A percentile compares a stretch with the other conserved stretches of the same genome.
These are phyloP conservation scores for Cochlearius cochlearius DNA, from an alignment of 2,113 vertebrate genomes.

Conservation along the genomic window DNA sequence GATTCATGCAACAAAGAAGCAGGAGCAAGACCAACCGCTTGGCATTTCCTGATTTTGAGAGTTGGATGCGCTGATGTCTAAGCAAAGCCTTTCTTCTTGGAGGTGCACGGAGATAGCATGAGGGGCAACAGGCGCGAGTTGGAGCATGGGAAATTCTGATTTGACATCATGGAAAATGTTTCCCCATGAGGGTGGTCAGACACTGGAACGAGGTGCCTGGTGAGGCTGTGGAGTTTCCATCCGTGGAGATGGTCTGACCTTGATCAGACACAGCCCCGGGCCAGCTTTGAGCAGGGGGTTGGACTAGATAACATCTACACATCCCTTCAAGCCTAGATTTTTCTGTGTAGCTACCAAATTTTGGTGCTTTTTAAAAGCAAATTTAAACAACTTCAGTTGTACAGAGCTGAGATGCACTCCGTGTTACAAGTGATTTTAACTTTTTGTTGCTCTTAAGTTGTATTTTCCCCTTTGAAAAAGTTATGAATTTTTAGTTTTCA, in stretches of 20 bases:
- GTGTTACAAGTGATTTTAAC: neutral
- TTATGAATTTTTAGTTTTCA: neutral
- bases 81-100: neutral
- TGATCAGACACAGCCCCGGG: neutral
- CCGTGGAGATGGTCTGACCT: neutral
- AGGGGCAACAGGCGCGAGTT: accelerated
- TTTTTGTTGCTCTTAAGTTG: neutral
- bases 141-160: neutral
- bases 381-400: neutral
- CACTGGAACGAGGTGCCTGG: neutral
- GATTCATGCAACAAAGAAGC: neutral
- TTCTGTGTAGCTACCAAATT: neutral
- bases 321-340: neutral
- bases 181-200: neutral
- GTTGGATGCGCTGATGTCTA: neutral
- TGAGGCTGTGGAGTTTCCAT: neutral
- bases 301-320: neutral
- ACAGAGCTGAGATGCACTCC: neutral
- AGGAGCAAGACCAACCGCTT: neutral
- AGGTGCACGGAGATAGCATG: accelerated
- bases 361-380: neutral
- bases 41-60: neutral
- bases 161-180: neutral
- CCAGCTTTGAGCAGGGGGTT: neutral
- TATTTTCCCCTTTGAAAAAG: neutral